A percentile compares a stretch with the other conserved stretches of the same genome.
Evolutionary conservation across 2,113 vertebrate species (phyloP).

Genomic region (Perca fluviatilis): DNA sequence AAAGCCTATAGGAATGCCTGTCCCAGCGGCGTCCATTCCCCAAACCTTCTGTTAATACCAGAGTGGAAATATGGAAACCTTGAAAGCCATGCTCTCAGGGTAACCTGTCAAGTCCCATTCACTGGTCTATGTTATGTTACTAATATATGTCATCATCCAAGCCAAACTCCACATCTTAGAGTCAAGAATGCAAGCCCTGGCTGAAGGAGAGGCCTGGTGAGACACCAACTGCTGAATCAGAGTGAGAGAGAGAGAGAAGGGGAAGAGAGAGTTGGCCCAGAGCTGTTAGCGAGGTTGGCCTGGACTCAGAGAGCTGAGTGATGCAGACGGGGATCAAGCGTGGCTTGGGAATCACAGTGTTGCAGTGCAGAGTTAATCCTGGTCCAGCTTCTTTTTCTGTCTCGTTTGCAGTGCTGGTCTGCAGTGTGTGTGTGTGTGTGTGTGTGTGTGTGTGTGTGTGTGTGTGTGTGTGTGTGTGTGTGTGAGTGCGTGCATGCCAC

Average conservation of each 20-base stretch:
- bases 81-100: slow-evolving; percentile 81
- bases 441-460: background rate
- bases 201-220: slow-evolving; percentile 75
- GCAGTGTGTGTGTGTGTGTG: slow-evolving; percentile 1
- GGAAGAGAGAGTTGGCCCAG: slow-evolving; percentile 60
- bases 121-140: slow-evolving; percentile 81
- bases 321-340: slow-evolving; percentile 71
- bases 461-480: background rate
- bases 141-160: slow-evolving; percentile 83
- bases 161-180: slow-evolving; percentile 83
- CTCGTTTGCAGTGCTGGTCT: slow-evolving; percentile 39
- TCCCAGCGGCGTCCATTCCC: slow-evolving; percentile 64
- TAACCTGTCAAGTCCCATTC: slow-evolving; percentile 84
- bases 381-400: slow-evolving; percentile 56
- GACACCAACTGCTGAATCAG: slow-evolving; percentile 80
- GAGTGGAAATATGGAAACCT: slow-evolving; percentile 84
- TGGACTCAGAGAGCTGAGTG: slow-evolving; percentile 66
- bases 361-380: slow-evolving; percentile 58
- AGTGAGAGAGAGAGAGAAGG: slow-evolving; percentile 56
- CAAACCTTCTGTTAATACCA: slow-evolving; percentile 65
- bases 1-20: slow-evolving; percentile 70
- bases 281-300: slow-evolving; percentile 69
- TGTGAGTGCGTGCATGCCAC: slow-evolving; percentile 25
- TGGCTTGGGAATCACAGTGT: slow-evolving; percentile 63
- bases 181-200: slow-evolving; percentile 80